Conservation (phyloP, 2,113 vertebrate species). For the Gobiocypris rarus region DNA sequence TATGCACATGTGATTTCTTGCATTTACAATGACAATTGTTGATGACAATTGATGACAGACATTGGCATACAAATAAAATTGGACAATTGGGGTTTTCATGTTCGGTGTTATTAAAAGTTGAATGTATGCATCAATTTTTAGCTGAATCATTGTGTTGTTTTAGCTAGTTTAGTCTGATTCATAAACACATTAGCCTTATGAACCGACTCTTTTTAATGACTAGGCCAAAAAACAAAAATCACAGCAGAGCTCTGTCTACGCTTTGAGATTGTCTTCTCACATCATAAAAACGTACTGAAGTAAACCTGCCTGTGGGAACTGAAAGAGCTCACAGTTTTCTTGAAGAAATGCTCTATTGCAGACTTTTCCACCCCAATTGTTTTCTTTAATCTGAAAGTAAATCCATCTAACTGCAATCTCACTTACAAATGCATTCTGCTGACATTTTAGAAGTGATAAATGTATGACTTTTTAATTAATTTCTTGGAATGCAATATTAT, state of each 20-base stretch:
- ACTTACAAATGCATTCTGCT: neutral
- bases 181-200: conserved; percentile 21
- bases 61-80: neutral
- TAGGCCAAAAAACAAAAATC: neutral
- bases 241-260: neutral
- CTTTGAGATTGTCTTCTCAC: conserved; percentile 1
- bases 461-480: too few relatives aligned
- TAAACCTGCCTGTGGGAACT: conserved; percentile 23
- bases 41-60: neutral
- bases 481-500: too few relatives aligned
- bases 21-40: too few relatives aligned
- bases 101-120: neutral
- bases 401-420: neutral
- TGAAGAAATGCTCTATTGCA: neutral
- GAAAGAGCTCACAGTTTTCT: conserved; percentile 5
- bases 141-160: conserved; percentile 1
- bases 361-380: neutral
- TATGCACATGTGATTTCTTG: neutral
- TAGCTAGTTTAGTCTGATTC: neutral
- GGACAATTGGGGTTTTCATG: neutral
- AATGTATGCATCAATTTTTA: neutral
- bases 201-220: conserved; percentile 27
- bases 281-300: neutral
- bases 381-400: neutral
- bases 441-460: too few relatives aligned